Evolutionary conservation across 2,888 invertebrate genomes (phyloP), one percentile per base, ranked within the genome.

Genomic region (Bugula neritina): DNA sequence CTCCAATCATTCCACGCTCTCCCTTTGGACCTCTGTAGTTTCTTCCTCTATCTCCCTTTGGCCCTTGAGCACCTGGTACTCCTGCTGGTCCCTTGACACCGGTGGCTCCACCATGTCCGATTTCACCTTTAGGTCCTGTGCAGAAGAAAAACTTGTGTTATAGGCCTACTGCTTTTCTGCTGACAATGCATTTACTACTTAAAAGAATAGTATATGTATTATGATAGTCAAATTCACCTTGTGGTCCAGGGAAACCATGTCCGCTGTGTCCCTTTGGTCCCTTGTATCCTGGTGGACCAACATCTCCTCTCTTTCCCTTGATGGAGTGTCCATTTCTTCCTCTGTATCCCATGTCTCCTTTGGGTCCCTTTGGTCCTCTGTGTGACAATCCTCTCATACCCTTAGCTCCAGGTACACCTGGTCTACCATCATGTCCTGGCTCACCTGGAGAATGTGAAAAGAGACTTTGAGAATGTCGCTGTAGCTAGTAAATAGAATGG

Each of bases 11-110:
- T 31, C 63, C 63, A 5, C 3, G 29, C n/a, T 31, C n/a, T 31
- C 63, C 63, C 63, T 63, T 63, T 27, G 27, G 31, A 17, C 63
- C 63, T 63, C 63, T 27, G 31, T 63, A 63, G 63, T 34, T 63
- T 17, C 21, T 31, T 31, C 63, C 63, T 63, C 63, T 63, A 2
- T 63, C 27, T 13, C 63, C 63, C 27, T 2, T 63, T 31, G 2
- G 27, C 3, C 63, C 63, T 31, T 63, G 27, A 10, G 63, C 29
- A 25, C 63, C 63, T 13, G 21, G 25, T 25, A 34, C 5, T 25
- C 63, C 63, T 31, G 27, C 31, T 63, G 63, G 63, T 31, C 63
- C 63, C 13, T 13, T 13, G 2, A n/a, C 2, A 13, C 63, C 63
- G 2, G 5, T 13, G 13, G 27, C 29, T 25, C 63, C 63, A 25